Conservation (phyloP, 2,888 invertebrate genomes). For the Epirrita christyi region DNA sequence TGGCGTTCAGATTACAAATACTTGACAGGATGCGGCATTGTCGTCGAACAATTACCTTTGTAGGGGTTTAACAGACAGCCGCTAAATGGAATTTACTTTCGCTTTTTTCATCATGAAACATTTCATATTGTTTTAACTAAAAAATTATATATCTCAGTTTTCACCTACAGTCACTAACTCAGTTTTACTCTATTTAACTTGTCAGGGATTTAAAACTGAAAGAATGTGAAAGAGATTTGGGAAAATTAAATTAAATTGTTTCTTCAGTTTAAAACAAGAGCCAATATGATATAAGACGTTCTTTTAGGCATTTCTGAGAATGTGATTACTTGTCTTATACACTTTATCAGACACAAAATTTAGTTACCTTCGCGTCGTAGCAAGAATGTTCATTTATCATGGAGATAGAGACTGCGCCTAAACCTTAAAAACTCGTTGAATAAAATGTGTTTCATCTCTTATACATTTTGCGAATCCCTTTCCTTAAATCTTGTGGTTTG, state of each 20-base stretch:
- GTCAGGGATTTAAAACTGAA: too few species aligned
- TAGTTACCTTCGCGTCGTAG: not conserved
- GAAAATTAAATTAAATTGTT: too few species aligned
- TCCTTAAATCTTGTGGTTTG: slow-evolving; percentile 47
- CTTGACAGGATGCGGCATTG: slow-evolving; percentile 33
- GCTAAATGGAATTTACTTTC: slow-evolving; percentile 57
- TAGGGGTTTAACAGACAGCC: slow-evolving; percentile 48
- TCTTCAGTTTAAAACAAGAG: too few species aligned
- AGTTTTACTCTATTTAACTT: too few species aligned
- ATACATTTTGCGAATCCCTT: slow-evolving; percentile 47
- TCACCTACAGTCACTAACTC: too few species aligned
- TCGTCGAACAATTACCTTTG: slow-evolving; percentile 51
- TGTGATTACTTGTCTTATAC: too few species aligned
- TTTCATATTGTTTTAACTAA: not conserved
- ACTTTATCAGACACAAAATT: not conserved
- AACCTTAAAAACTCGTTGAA: slow-evolving; percentile 35
- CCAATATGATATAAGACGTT: too few species aligned
- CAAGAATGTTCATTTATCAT: slow-evolving; percentile 15
- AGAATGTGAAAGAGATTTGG: too few species aligned
- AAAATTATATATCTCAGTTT: too few species aligned
- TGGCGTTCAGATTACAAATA: slow-evolving; percentile 29
- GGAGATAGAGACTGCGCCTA: slow-evolving; percentile 8
- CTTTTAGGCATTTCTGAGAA: too few species aligned
- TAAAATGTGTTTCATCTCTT: slow-evolving; percentile 58
- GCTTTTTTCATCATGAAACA: slow-evolving; percentile 6